Conservation (phyloP, 2,113 vertebrate genomes). For the Mugil cephalus region DNA sequence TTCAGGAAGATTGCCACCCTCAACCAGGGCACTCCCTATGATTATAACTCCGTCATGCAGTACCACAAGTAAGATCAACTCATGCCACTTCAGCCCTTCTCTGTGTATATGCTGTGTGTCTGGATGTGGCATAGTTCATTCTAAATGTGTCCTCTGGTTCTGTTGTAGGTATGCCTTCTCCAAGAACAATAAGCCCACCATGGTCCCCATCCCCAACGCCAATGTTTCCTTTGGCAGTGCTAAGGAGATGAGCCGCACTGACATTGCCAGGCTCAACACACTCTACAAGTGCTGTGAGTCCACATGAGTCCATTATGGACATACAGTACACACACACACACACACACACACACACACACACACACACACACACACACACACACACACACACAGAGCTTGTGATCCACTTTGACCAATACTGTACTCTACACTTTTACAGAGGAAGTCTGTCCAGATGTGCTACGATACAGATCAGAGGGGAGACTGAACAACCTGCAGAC, state of each 20-base stretch:
- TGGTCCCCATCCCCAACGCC: slow-evolving; percentile 70
- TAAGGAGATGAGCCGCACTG: slow-evolving; percentile 71
- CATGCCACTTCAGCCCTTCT: background rate
- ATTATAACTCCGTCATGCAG: slow-evolving; percentile 85
- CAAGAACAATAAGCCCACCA: slow-evolving; percentile 72
- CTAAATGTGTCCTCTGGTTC: background rate
- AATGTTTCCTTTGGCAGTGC: slow-evolving; percentile 67
- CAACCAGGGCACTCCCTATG: slow-evolving; percentile 80
- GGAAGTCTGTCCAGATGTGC: background rate
- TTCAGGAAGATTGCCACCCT: slow-evolving; percentile 74
- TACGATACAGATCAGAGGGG: background rate
- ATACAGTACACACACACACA: background rate
- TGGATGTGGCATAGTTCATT: too few species aligned
- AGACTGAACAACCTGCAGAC: too few species aligned
- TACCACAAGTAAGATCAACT: slow-evolving; percentile 63
- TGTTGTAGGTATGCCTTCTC: slow-evolving; percentile 75
- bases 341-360: background rate
- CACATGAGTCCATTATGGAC: background rate
- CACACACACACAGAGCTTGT: background rate
- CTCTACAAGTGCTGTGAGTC: slow-evolving; percentile 77
- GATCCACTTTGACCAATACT: background rate
- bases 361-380: background rate
- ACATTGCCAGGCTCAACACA: slow-evolving; percentile 76
- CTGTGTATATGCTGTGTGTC: too few species aligned
- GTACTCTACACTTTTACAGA: slow-evolving; percentile 25